Conservation (phyloP, 2,797 vertebrate genomes). For the Hafferia zeledoni region DNA sequence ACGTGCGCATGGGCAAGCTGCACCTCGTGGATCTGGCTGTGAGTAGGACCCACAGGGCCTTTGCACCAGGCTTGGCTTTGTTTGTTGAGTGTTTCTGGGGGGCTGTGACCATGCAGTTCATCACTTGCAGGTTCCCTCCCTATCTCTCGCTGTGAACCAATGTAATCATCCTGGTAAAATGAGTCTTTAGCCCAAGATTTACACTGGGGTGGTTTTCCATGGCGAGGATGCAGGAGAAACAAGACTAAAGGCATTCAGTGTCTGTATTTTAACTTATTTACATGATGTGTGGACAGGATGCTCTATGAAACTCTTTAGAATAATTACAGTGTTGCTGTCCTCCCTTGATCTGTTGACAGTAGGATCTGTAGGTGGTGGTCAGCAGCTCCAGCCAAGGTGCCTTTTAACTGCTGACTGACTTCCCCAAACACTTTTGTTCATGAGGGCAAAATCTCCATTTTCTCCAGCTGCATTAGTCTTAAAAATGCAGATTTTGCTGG, state of each 20-base stretch:
- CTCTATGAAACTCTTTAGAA: not conserved
- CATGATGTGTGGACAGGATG: not conserved
- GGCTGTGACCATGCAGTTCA: not conserved
- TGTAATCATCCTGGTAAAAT: not conserved
- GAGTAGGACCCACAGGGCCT: slow-evolving; percentile 36
- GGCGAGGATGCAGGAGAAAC: not conserved
- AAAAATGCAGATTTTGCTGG: not conserved
- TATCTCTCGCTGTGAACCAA: not conserved
- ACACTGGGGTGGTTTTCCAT: not conserved
- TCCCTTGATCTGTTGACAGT: not conserved
- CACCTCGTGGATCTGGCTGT: slow-evolving; percentile 97
- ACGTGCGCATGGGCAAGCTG: slow-evolving; percentile 97
- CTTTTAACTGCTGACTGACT: not conserved
- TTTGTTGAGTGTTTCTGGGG: not conserved
- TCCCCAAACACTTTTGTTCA: fast-evolving
- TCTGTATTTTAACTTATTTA: not conserved
- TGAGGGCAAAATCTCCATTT: not conserved
- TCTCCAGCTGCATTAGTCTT: not conserved
- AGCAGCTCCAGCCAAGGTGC: not conserved
- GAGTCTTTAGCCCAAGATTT: not conserved
- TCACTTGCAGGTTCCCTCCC: not conserved
- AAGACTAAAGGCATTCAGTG: not conserved
- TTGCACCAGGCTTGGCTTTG: not conserved
- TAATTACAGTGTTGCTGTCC: not conserved
- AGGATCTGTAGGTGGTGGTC: not conserved